phyloP scores from a whole-genome alignment of 2,113 vertebrate genomes.

The Hyperopisus bebe region DNA sequence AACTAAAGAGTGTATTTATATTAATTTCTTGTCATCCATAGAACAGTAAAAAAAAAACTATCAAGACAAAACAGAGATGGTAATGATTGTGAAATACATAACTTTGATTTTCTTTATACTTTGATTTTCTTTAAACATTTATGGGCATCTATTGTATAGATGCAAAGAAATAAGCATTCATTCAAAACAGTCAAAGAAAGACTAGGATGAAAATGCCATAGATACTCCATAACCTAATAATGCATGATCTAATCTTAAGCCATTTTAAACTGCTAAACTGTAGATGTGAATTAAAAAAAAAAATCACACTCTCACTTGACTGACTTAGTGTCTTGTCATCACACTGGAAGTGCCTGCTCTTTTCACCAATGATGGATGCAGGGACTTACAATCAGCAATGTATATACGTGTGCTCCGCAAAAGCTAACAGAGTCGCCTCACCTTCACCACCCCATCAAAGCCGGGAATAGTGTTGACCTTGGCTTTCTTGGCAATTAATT shows the following conservation, averaged over 20 bases:
- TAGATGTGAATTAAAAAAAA: neutral
- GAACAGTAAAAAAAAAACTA: neutral
- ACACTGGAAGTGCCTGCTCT: constrained; percentile 29
- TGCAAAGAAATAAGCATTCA: neutral
- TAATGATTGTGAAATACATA: neutral
- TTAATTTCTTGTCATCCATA: neutral
- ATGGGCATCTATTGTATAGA: neutral
- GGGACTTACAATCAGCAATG: constrained; percentile 45
- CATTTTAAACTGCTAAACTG: neutral
- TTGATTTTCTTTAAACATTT: no score
- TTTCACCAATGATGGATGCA: constrained; percentile 46
- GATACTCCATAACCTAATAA: neutral
- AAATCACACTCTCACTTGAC: constrained; percentile 19
- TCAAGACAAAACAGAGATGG: neutral
- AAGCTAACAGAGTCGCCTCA: constrained; percentile 49
- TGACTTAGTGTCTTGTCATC: constrained; percentile 34
- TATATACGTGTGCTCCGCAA: neutral
- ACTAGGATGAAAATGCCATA: neutral
- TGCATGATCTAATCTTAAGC: neutral
- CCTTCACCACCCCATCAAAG: constrained; percentile 94
- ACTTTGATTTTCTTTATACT: neutral
- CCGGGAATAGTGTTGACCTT: constrained; percentile 96
- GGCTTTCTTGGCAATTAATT: constrained; percentile 89
- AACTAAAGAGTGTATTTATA: neutral
- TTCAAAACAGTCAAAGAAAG: neutral